Conservation (phyloP, 2,888 invertebrate genomes). For the Tetragnatha montana region DNA sequence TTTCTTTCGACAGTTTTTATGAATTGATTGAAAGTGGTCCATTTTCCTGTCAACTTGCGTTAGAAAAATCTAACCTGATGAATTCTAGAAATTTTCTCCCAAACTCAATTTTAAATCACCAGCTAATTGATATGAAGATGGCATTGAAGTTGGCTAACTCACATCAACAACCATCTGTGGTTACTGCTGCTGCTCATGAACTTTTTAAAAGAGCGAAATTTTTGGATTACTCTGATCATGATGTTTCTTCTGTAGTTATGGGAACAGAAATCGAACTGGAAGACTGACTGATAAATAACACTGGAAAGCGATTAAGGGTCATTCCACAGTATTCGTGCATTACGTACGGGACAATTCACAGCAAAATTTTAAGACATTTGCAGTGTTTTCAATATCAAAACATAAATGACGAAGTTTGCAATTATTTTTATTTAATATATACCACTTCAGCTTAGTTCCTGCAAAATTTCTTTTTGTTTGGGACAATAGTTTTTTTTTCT, state of each 20-base stretch:
- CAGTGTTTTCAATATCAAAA: no score
- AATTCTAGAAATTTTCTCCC: not conserved
- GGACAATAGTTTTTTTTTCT: no score
- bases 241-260: not conserved
- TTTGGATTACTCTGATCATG: not conserved
- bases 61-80: slow-evolving; percentile 84
- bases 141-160: not conserved
- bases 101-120: not conserved
- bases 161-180: not conserved
- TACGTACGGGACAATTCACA: no score
- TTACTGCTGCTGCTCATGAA: not conserved
- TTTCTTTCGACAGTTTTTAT: slow-evolving; percentile 90
- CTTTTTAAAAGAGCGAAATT: not conserved
- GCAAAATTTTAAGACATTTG: no score
- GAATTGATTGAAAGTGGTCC: slow-evolving; percentile 91
- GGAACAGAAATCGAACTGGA: slow-evolving; percentile 1
- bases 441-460: no score
- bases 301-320: no score
- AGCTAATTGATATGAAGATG: not conserved
- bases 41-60: slow-evolving; percentile 87
- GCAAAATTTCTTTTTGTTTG: no score
- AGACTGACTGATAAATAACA: no score
- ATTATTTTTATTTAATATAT: no score
- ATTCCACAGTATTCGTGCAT: no score
- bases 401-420: no score